These are phyloP conservation scores for Geophilus truncorum DNA, from an alignment of 2,888 invertebrate species.

Conservation along the genomic window DNA sequence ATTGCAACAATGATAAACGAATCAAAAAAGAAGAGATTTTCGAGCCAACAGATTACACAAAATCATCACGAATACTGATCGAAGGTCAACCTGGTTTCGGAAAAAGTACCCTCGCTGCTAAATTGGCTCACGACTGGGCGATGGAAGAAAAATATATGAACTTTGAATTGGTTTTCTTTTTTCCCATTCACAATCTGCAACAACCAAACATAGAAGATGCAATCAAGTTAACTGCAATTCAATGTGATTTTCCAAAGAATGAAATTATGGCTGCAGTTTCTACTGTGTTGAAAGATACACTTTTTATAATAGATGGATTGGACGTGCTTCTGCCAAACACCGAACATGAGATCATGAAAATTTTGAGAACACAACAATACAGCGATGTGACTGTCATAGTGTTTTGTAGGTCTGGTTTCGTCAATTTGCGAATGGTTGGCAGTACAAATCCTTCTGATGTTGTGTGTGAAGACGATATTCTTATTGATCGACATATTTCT, in stretches of 20 bases:
- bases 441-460: not conserved
- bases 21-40: conserved; percentile 33
- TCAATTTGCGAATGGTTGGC: not conserved
- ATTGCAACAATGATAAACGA: not conserved
- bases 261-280: not conserved
- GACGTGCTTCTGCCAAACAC: not conserved
- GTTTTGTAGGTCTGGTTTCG: not conserved
- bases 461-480: not conserved
- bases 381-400: not conserved
- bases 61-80: not conserved
- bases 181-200: not conserved
- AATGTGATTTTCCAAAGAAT: not conserved
- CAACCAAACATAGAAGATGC: not conserved
- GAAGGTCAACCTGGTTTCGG: conserved; percentile 38
- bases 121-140: not conserved
- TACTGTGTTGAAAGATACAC: not conserved
- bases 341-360: not conserved
- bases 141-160: not conserved
- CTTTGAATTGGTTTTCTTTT: not conserved
- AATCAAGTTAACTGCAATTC: not conserved
- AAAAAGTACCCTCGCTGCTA: not conserved
- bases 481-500: not conserved
- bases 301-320: not conserved
- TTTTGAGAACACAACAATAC: not conserved
- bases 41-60: conserved; percentile 55